Evolutionary conservation across 2,797 vertebrate genomes (phyloP).

Genomic region (Coreius guichenoti): DNA sequence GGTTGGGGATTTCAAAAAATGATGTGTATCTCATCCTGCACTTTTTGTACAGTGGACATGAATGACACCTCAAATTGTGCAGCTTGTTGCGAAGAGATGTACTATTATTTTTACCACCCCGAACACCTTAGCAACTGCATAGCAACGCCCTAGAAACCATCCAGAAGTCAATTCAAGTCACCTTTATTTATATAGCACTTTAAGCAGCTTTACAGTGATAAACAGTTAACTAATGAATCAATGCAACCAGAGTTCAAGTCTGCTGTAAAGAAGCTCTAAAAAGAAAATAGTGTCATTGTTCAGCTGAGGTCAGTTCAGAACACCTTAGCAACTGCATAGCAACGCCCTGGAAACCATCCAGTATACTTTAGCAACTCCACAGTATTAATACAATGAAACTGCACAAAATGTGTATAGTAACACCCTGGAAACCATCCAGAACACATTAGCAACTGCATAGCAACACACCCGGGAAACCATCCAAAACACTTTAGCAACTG

Average conservation of each 20-base stretch:
- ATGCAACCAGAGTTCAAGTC: too few species aligned
- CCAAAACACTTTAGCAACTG: not conserved
- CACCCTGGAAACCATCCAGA: not conserved
- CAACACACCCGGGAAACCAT: not conserved
- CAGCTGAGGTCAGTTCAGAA: too few species aligned
- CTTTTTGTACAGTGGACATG: not conserved
- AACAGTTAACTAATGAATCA: too few species aligned
- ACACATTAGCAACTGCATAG: not conserved
- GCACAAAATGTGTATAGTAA: not conserved
- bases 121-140: not conserved
- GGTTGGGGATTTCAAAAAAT: not conserved
- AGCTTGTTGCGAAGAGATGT: not conserved
- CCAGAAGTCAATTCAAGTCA: too few species aligned
- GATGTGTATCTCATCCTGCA: not conserved
- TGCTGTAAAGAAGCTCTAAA: too few species aligned
- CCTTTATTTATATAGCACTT: too few species aligned
- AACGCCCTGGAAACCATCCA: too few species aligned
- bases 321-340: too few species aligned
- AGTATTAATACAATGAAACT: not conserved
- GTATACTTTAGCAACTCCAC: not conserved
- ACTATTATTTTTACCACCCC: not conserved
- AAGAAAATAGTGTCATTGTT: too few species aligned
- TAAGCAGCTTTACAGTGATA: too few species aligned
- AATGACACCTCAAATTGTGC: not conserved
- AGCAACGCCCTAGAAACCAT: not conserved